phyloP scores from a whole-genome alignment of 92 coral and sea anemone species.

The Pocillopora grandis region DNA sequence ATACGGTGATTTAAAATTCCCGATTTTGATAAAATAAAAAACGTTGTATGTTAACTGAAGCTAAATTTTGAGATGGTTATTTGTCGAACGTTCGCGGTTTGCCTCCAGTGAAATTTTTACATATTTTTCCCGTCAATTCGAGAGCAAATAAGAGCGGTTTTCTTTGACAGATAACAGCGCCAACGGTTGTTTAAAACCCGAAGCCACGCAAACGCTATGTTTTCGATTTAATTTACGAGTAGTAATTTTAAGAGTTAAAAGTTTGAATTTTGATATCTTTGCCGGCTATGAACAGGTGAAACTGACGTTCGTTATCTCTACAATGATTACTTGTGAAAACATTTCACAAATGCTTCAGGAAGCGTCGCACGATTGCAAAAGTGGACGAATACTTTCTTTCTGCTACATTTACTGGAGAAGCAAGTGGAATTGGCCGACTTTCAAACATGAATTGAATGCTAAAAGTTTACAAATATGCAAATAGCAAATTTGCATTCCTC shows the following conservation, averaged over 20 bases:
- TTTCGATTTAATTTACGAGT: constrained; percentile 53
- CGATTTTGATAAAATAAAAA: constrained; percentile 37
- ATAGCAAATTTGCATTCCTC: constrained; percentile 62
- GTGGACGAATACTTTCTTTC: constrained; percentile 1
- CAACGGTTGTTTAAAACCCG: constrained; percentile 14
- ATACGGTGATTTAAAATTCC: constrained; percentile 15
- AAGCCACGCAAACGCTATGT: constrained; percentile 51
- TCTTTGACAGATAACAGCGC: not conserved
- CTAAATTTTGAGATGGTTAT: constrained; percentile 27
- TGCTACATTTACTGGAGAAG: not conserved
- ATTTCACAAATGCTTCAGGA: constrained; percentile 27
- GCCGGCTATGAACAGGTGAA: constrained; percentile 52
- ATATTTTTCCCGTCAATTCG: not conserved
- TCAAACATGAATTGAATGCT: constrained; percentile 21
- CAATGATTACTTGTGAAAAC: constrained; percentile 42
- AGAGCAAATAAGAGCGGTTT: not conserved
- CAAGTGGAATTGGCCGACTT: not conserved
- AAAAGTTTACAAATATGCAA: constrained; percentile 61
- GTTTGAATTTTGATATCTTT: constrained; percentile 64
- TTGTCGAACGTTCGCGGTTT: constrained; percentile 15
- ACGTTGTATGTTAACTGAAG: constrained; percentile 12
- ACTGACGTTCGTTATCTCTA: constrained; percentile 3
- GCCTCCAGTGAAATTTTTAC: not conserved
- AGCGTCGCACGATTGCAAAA: not conserved
- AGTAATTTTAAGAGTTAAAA: constrained; percentile 56